Evolutionary conservation across 2,797 vertebrate species (phyloP).

Genomic region (Kryptopterus vitreolus): DNA sequence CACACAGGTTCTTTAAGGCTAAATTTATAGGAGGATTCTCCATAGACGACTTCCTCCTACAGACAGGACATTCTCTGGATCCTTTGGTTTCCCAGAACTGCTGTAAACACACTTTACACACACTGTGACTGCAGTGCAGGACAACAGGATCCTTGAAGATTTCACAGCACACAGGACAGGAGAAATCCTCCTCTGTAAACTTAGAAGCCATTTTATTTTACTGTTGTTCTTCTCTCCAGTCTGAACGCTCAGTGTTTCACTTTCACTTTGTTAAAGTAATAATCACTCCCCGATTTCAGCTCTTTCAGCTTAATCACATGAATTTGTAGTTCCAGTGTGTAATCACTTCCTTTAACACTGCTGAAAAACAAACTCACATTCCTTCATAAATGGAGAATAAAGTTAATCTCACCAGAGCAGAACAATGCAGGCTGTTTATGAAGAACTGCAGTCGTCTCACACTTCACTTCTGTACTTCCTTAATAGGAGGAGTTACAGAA

Average conservation of each 20-base stretch:
- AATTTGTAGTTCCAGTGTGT: background rate
- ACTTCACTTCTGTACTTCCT: background rate
- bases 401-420: background rate
- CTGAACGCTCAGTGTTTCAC: background rate
- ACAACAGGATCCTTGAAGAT: background rate
- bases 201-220: background rate
- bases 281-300: background rate
- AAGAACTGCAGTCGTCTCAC: background rate
- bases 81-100: background rate
- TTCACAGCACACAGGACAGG: constrained; percentile 17
- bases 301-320: background rate
- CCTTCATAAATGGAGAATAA: background rate
- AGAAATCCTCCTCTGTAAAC: background rate
- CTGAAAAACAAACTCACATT: background rate
- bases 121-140: background rate
- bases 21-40: background rate
- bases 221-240: background rate
- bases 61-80: constrained; percentile 21
- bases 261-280: background rate
- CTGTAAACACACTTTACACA: constrained; percentile 15
- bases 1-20: constrained; percentile 14
- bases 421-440: background rate
- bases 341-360: background rate
- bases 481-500: background rate
- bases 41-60: background rate